phyloP scores from a whole-genome alignment of 1,140 invertebrate species.

The Drosophila eugracilis region DNA sequence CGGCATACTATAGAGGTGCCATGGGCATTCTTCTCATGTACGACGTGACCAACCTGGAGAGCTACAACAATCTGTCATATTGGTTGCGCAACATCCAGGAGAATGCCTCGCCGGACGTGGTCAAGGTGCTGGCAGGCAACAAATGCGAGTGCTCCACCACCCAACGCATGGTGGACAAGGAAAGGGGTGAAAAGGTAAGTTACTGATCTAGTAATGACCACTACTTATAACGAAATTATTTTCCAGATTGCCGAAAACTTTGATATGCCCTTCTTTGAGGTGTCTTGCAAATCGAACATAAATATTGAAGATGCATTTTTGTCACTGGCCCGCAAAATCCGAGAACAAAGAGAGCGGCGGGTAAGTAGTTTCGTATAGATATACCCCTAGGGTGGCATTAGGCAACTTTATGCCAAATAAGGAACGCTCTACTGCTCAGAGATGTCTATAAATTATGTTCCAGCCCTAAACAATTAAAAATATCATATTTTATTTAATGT shows the following conservation, averaged over 20 bases:
- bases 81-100: constrained; percentile 95
- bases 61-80: constrained; percentile 94
- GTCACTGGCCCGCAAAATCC: constrained; percentile 92
- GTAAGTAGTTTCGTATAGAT: constrained; percentile 85
- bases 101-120: constrained; percentile 94
- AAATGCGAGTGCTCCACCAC: constrained; percentile 91
- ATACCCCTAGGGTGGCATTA: not conserved
- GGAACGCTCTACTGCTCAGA: too few relatives aligned
- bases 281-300: constrained; percentile 95
- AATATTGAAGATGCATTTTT: constrained; percentile 95
- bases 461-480: not conserved
- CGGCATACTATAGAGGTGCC: constrained; percentile 93
- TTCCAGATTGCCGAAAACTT: constrained; percentile 94
- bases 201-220: not conserved
- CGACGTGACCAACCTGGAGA: constrained; percentile 94
- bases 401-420: too few relatives aligned
- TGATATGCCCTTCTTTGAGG: constrained; percentile 96
- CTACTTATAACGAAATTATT: not conserved
- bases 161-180: constrained; percentile 90
- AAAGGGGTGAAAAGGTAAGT: constrained; percentile 91
- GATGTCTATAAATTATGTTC: too few relatives aligned
- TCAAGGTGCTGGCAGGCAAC: constrained; percentile 93
- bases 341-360: constrained; percentile 91
- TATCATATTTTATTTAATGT: constrained; percentile 9
- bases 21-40: constrained; percentile 95